Evolutionary conservation across 2,113 vertebrate genomes (phyloP).

Genomic region (Ia io): DNA sequence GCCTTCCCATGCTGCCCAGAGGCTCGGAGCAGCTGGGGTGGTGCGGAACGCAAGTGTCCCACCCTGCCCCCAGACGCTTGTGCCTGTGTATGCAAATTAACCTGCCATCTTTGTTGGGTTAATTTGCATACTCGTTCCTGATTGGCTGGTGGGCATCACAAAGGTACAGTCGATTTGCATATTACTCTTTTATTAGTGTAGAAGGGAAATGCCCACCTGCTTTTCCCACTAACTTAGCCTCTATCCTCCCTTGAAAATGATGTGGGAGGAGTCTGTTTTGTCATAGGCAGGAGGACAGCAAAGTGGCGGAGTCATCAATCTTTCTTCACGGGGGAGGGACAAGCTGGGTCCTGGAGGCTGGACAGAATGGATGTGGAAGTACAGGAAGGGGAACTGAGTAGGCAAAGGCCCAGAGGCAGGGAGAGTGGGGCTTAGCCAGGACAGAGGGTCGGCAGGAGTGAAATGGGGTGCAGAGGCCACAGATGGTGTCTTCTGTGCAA

Average conservation of each 20-base stretch:
- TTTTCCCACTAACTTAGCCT: neutral
- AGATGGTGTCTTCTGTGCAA: neutral
- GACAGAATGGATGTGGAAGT: too few species aligned
- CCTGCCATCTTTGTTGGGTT: too few species aligned
- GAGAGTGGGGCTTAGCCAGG: neutral
- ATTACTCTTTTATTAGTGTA: too few species aligned
- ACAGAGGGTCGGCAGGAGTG: neutral
- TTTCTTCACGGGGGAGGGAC: neutral
- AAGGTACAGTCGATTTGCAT: too few species aligned
- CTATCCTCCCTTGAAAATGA: neutral
- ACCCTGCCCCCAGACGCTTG: too few species aligned
- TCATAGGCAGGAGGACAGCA: neutral
- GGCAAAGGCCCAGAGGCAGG: neutral
- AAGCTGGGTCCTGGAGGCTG: neutral
- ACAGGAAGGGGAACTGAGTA: rapidly evolving
- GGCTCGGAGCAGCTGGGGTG: too few species aligned
- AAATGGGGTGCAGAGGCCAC: neutral
- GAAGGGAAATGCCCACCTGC: neutral
- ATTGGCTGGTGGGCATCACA: too few species aligned
- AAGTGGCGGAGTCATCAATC: neutral
- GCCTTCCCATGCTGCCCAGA: too few species aligned
- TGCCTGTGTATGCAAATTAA: too few species aligned
- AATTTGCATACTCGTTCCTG: too few species aligned
- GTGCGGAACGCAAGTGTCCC: too few species aligned
- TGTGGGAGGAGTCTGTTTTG: neutral